Evolutionary conservation across 2,797 vertebrate species (phyloP).

Genomic region (Anas flavirostris): DNA sequence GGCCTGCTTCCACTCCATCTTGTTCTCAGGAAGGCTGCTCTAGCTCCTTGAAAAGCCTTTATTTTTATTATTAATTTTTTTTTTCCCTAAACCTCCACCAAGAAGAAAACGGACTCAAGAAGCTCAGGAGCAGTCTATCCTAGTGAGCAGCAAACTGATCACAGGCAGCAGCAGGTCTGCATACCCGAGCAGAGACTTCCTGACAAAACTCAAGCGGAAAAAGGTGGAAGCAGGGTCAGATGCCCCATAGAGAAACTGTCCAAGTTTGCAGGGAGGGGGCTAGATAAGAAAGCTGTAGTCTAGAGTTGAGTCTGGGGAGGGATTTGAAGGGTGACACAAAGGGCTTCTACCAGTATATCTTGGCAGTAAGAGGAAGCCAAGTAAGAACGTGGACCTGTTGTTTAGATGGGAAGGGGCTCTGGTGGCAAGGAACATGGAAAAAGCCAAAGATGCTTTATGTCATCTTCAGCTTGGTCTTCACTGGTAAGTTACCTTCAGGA

Average conservation of each 20-base stretch:
- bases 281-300: background rate
- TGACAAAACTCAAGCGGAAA: background rate
- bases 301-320: background rate
- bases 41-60: background rate
- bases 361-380: background rate
- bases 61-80: too few species aligned
- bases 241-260: background rate
- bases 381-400: background rate
- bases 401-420: background rate
- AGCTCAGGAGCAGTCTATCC: background rate
- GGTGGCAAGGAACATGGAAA: background rate
- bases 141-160: background rate
- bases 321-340: background rate
- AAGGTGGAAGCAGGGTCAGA: background rate
- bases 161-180: background rate
- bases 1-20: background rate
- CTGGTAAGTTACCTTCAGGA: background rate
- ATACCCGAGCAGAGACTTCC: background rate
- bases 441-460: background rate
- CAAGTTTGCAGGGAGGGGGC: background rate
- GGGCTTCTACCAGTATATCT: accelerated
- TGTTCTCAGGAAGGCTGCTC: background rate
- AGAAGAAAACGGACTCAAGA: background rate
- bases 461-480: background rate
- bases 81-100: background rate